Evolutionary conservation across 2,888 invertebrate species (phyloP).

Genomic region (Orchestes rusci): DNA sequence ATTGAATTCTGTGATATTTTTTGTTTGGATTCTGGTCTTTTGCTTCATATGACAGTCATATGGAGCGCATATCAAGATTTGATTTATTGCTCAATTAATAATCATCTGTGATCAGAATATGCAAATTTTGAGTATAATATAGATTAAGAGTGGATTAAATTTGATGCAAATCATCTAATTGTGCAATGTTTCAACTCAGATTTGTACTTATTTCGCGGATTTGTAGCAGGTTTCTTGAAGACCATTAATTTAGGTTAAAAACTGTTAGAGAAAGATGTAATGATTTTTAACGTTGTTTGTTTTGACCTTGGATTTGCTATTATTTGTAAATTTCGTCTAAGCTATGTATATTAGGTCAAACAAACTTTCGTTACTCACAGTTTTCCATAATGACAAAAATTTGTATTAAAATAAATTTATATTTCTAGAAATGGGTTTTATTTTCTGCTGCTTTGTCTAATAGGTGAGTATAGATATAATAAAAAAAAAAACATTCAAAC

Average conservation of each 20-base stretch:
- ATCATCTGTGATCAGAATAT: too few relatives aligned
- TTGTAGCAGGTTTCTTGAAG: constrained; percentile 36
- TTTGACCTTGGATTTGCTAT: constrained; percentile 35
- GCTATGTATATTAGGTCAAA: constrained; percentile 33
- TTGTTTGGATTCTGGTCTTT: too few relatives aligned
- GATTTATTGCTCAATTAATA: too few relatives aligned
- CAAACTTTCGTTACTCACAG: constrained; percentile 36
- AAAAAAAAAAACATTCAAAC: too few relatives aligned
- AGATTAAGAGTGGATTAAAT: too few relatives aligned
- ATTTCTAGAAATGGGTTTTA: constrained; percentile 36
- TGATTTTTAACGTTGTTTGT: constrained; percentile 34
- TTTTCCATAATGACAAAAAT: constrained; percentile 40
- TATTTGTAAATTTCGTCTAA: constrained; percentile 33
- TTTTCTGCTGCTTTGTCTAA: too few relatives aligned
- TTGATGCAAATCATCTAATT: too few relatives aligned
- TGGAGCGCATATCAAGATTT: too few relatives aligned
- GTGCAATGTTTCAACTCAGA: not conserved
- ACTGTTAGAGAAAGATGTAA: constrained; percentile 37
- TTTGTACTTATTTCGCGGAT: constrained; percentile 22
- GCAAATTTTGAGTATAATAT: too few relatives aligned
- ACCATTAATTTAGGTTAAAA: constrained; percentile 35
- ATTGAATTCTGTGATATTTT: too few relatives aligned
- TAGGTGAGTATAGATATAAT: too few relatives aligned
- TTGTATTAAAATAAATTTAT: constrained; percentile 46
- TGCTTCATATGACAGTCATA: too few relatives aligned